Evolutionary conservation across 2,113 vertebrate genomes (phyloP).

Genomic region (Parotia lawesii): DNA sequence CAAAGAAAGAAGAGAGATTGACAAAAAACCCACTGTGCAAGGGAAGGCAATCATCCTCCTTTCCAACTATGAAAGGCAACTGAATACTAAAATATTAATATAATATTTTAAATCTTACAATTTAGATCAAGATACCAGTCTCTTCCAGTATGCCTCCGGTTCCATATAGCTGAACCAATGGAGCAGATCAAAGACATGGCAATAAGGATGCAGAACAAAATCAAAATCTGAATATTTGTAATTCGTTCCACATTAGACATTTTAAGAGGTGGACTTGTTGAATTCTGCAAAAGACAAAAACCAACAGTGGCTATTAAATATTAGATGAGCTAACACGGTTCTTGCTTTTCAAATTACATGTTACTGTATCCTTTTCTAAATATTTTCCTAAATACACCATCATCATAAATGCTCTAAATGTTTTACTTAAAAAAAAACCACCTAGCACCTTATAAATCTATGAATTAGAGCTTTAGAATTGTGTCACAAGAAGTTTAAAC

Average conservation of each 20-base stretch:
- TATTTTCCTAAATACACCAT: background rate
- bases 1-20: background rate
- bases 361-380: background rate
- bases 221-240: constrained; percentile 96
- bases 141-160: constrained; percentile 83
- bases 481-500: background rate
- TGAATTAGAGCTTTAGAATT: background rate
- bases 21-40: background rate
- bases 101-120: constrained; percentile 81
- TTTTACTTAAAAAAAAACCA: background rate
- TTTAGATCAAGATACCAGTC: constrained; percentile 98
- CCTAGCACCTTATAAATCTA: background rate
- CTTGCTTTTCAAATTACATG: background rate
- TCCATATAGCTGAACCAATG: constrained; percentile 95
- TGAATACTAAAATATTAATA: background rate
- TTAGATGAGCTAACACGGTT: background rate
- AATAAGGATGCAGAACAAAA: constrained; percentile 94
- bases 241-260: constrained; percentile 97
- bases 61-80: background rate
- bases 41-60: background rate
- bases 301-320: background rate
- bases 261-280: constrained; percentile 94
- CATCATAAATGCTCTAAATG: background rate
- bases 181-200: constrained; percentile 96
- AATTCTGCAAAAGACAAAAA: constrained; percentile 81